Evolutionary conservation across 1,140 invertebrate genomes (phyloP).

Genomic region (Listronotus bonariensis): DNA sequence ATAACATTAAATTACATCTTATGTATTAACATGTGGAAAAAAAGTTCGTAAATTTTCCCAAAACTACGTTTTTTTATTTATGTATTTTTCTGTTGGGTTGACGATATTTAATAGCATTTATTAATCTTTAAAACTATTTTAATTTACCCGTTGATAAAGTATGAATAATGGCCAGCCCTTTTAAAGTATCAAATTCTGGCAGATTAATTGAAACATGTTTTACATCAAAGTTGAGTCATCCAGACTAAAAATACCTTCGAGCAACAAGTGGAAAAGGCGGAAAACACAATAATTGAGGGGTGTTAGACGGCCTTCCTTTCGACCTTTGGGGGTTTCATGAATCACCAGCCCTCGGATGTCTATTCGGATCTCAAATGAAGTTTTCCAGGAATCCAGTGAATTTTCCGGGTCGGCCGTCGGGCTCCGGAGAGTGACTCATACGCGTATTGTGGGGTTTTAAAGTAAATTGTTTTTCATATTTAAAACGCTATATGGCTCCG

Average conservation of each 20-base stretch:
- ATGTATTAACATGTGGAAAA: no score
- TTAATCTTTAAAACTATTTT: no score
- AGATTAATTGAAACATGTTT: no score
- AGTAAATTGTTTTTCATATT: not conserved
- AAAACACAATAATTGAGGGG: not conserved
- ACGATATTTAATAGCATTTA: no score
- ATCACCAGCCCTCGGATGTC: not conserved
- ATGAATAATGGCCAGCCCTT: no score
- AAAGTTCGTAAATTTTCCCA: no score
- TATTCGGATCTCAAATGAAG: constrained; percentile 1
- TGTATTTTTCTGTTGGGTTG: no score
- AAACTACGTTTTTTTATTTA: no score
- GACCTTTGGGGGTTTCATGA: not conserved
- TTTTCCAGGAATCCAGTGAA: not conserved
- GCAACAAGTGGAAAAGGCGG: not conserved
- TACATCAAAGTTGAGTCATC: not conserved
- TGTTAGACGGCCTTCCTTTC: not conserved
- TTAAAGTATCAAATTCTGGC: no score
- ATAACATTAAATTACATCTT: no score
- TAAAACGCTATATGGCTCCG: not conserved
- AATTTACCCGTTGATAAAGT: no score
- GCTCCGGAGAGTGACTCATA: constrained; percentile 1
- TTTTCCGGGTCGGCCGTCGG: constrained; percentile 3
- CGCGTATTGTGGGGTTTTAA: not conserved
- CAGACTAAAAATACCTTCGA: constrained; percentile 1